A percentile compares a stretch with the other conserved stretches of the same genome.
These are phyloP conservation scores for Crambe crambe DNA, from an alignment of 37 sponge, comb jelly and placozoan genomes.

Conservation along the genomic window DNA sequence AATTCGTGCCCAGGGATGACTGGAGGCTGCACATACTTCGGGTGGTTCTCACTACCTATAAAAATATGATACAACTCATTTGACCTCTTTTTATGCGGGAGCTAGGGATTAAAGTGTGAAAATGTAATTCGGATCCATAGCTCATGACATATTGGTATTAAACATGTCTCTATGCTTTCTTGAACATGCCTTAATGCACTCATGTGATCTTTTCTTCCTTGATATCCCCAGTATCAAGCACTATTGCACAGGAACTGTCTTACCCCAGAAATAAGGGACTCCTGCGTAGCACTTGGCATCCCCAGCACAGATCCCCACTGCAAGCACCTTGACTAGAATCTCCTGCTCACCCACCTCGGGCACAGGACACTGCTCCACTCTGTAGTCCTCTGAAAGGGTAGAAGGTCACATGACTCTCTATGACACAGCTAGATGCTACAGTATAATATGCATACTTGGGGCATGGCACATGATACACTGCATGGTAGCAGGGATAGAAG, in stretches of 20 bases:
- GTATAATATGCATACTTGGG: neutral
- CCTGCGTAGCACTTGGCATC: conserved; percentile 74
- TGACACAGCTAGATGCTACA: neutral
- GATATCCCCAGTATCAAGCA: no score
- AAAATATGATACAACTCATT: no score
- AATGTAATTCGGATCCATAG: no score
- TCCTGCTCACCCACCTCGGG: conserved; percentile 63
- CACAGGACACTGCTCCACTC: conserved; percentile 40
- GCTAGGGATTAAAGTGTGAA: neutral
- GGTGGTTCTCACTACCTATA: conserved; percentile 36
- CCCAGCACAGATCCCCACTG: conserved; percentile 76
- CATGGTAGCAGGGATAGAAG: neutral
- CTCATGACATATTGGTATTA: no score
- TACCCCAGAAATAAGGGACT: conserved; percentile 75
- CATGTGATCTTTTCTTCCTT: no score
- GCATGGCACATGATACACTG: neutral
- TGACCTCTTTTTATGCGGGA: neutral
- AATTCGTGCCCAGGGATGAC: conserved; percentile 80
- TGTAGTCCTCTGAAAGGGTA: conserved; percentile 54
- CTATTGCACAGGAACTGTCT: no score
- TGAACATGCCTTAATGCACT: no score
- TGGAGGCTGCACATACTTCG: conserved; percentile 64
- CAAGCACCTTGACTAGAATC: conserved; percentile 62
- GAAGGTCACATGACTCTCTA: neutral
- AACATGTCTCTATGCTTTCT: no score